phyloP scores from a whole-genome alignment of 2,113 vertebrate species.

The Sturnira hondurensis region DNA sequence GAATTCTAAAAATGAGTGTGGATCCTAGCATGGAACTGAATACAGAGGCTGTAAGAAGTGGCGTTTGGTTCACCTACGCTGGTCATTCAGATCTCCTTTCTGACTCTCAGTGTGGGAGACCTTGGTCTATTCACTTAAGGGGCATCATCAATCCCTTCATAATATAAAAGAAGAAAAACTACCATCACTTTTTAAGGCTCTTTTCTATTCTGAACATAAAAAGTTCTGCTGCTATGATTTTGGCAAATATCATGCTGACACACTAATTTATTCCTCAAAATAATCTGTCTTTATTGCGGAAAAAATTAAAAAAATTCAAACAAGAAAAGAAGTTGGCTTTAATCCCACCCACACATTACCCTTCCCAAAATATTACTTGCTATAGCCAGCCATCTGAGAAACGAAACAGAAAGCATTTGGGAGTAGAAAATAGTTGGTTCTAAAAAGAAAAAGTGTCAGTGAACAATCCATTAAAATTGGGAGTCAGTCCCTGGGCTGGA shows the following conservation, averaged over 20 bases:
- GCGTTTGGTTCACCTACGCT: neutral
- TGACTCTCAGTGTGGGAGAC: neutral
- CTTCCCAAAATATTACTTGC: constrained; percentile 23
- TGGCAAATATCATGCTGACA: neutral
- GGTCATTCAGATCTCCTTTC: neutral
- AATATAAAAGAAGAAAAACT: neutral
- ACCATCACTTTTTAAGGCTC: neutral
- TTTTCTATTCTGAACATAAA: neutral
- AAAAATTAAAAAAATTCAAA: constrained; percentile 52
- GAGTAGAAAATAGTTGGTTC: neutral
- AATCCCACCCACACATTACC: neutral
- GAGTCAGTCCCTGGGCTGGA: neutral
- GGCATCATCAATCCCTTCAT: neutral
- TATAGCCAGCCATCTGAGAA: neutral
- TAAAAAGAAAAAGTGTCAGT: neutral
- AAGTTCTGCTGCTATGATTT: neutral
- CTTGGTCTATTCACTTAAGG: constrained; percentile 20
- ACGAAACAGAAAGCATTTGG: constrained; percentile 10
- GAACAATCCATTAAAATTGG: neutral
- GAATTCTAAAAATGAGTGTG: neutral
- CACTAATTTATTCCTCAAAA: constrained; percentile 30
- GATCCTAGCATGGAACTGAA: neutral
- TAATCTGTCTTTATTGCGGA: neutral
- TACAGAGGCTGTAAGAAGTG: neutral
- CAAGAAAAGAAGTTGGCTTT: constrained; percentile 37